Percentiles rank a stretch among this genome's conserved stretches.
These are phyloP conservation scores for Teleiodes luculella DNA, from an alignment of 2,888 invertebrate genomes.

Conservation along the genomic window DNA sequence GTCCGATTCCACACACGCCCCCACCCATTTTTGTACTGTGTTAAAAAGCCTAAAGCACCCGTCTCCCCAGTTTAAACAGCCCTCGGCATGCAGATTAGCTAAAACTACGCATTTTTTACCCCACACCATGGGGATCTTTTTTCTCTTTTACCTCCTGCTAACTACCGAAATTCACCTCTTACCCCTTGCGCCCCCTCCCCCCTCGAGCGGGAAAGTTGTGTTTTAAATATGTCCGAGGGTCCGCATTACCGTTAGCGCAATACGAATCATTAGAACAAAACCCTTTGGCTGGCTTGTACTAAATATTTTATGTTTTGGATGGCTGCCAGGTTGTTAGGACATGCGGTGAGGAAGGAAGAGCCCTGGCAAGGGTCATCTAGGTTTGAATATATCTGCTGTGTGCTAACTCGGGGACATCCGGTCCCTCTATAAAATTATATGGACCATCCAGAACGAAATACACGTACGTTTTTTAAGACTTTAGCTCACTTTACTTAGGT, in stretches of 20 bases:
- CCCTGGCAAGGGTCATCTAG: neutral
- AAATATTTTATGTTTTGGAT: slow-evolving; percentile 16
- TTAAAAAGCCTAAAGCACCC: slow-evolving; percentile 74
- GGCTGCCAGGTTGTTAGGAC: slow-evolving; percentile 1
- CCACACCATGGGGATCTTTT: slow-evolving; percentile 60
- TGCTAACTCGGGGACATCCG: too few species aligned
- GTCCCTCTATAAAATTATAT: too few species aligned
- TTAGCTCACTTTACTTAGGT: too few species aligned
- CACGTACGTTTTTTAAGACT: too few species aligned
- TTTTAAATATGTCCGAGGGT: slow-evolving; percentile 78
- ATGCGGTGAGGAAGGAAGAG: neutral
- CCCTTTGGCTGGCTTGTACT: slow-evolving; percentile 22
- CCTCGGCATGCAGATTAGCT: slow-evolving; percentile 80
- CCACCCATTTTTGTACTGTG: slow-evolving; percentile 71
- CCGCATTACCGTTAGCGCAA: slow-evolving; percentile 70
- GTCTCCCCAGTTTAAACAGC: slow-evolving; percentile 40
- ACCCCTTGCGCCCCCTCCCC: slow-evolving; percentile 44
- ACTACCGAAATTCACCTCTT: slow-evolving; percentile 64
- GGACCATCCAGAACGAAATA: too few species aligned
- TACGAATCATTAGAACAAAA: slow-evolving; percentile 63
- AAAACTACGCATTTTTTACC: slow-evolving; percentile 84
- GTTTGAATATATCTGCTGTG: neutral
- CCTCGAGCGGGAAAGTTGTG: slow-evolving; percentile 64
- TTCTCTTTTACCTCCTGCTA: slow-evolving; percentile 59
- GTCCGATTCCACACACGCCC: slow-evolving; percentile 70